phyloP scores from a whole-genome alignment of 2,797 vertebrate genomes.

The Brachyalestes nurse region DNA sequence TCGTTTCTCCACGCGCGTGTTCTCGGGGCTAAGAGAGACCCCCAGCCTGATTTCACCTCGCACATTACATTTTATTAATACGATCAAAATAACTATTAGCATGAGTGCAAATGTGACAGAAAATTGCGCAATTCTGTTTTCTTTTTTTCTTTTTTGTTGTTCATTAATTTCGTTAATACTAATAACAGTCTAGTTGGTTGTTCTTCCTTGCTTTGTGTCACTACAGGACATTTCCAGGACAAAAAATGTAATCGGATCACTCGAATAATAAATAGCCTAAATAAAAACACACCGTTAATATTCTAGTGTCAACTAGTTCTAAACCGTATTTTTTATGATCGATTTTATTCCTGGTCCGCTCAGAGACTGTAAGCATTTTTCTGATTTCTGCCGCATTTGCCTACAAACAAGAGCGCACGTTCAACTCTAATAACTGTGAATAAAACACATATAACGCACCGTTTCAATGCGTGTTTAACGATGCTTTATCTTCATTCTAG shows the following conservation, averaged over 20 bases:
- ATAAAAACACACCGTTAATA: too few species aligned
- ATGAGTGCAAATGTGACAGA: too few species aligned
- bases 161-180: not conserved
- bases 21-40: not conserved
- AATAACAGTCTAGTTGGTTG: not conserved
- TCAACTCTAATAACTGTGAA: not conserved
- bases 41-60: not conserved
- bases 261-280: too few species aligned
- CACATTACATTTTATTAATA: not conserved
- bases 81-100: not conserved
- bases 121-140: too few species aligned
- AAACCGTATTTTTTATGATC: too few species aligned
- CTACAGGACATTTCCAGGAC: not conserved
- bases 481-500: not conserved
- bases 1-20: not conserved
- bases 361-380: not conserved
- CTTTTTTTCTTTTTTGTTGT: not conserved
- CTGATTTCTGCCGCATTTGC: not conserved
- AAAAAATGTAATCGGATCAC: too few species aligned
- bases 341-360: not conserved
- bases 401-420: not conserved
- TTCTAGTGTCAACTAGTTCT: too few species aligned
- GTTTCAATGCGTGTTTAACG: not conserved
- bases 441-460: not conserved
- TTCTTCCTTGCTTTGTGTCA: not conserved